These are phyloP conservation scores for Ophonus ardosiacus DNA, from an alignment of 2,888 invertebrate genomes.

Conservation along the genomic window DNA sequence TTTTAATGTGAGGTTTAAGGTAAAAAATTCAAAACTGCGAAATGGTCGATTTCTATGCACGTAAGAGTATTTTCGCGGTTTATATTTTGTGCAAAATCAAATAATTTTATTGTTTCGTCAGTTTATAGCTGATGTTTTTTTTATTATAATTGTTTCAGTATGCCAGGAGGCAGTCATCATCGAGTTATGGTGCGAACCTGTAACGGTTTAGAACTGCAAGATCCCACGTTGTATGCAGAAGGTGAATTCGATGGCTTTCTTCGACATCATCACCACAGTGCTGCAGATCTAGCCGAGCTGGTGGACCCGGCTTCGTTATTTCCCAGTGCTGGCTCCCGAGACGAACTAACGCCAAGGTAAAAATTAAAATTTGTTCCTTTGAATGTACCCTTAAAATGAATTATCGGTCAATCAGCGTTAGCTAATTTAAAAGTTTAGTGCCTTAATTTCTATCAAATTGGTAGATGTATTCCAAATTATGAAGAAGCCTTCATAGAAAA, in stretches of 20 bases:
- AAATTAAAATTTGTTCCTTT: too few species aligned
- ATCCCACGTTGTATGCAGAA: conserved; percentile 74
- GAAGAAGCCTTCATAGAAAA: not conserved
- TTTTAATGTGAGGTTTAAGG: too few species aligned
- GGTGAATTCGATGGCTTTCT: conserved; percentile 72
- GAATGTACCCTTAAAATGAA: too few species aligned
- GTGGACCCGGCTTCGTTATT: conserved; percentile 77
- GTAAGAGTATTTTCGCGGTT: too few species aligned
- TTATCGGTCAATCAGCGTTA: too few species aligned
- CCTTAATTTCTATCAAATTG: too few species aligned
- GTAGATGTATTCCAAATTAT: not conserved
- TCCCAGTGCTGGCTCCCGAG: conserved; percentile 78
- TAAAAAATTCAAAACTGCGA: too few species aligned
- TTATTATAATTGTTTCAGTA: conserved; percentile 65
- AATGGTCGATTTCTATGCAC: too few species aligned
- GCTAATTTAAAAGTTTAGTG: too few species aligned
- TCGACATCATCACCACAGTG: conserved; percentile 69
- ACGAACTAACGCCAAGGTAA: conserved; percentile 79
- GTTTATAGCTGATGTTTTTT: not conserved
- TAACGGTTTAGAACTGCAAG: conserved; percentile 86
- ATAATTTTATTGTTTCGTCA: too few species aligned
- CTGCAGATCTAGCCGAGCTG: conserved; percentile 71
- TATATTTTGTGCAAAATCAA: too few species aligned
- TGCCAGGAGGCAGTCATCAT: conserved; percentile 73
- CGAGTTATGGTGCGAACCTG: conserved; percentile 87